Percentiles rank a stretch among this genome's conserved stretches.
These are phyloP conservation scores for Salminus brasiliensis DNA, from an alignment of 2,113 vertebrate species.

Conservation along the genomic window DNA sequence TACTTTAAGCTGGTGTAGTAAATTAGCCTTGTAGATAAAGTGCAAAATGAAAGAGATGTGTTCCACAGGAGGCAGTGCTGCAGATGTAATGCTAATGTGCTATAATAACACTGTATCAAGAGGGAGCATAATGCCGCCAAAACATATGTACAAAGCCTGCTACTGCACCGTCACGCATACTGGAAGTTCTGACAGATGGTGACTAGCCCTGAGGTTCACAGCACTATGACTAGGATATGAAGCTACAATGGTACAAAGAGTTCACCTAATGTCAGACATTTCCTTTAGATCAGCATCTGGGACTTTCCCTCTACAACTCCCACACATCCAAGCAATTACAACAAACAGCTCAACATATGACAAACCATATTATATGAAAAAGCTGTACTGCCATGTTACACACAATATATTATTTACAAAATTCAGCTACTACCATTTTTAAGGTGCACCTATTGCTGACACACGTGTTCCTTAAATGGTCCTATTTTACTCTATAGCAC, in stretches of 20 bases:
- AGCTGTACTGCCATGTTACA: neutral
- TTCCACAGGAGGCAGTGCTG: too few species aligned
- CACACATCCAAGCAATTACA: neutral
- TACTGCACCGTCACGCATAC: neutral
- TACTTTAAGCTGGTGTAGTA: too few species aligned
- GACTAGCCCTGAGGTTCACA: neutral
- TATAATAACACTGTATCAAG: too few species aligned
- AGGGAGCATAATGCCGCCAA: conserved; percentile 8
- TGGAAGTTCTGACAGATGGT: neutral
- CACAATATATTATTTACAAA: neutral
- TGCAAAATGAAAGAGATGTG: too few species aligned
- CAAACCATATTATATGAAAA: neutral
- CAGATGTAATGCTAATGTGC: too few species aligned
- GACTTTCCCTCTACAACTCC: neutral
- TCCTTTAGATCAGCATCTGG: neutral
- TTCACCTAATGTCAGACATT: neutral
- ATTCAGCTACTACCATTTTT: too few species aligned
- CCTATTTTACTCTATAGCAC: too few species aligned
- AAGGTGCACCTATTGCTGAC: too few species aligned
- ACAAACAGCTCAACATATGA: neutral
- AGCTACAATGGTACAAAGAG: neutral
- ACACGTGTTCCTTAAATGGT: too few species aligned
- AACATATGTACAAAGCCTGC: neutral
- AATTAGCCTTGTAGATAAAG: too few species aligned
- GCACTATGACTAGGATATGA: neutral